Evolutionary conservation across 2,888 invertebrate genomes (phyloP).

Genomic region (Drosophila mercatorum): DNA sequence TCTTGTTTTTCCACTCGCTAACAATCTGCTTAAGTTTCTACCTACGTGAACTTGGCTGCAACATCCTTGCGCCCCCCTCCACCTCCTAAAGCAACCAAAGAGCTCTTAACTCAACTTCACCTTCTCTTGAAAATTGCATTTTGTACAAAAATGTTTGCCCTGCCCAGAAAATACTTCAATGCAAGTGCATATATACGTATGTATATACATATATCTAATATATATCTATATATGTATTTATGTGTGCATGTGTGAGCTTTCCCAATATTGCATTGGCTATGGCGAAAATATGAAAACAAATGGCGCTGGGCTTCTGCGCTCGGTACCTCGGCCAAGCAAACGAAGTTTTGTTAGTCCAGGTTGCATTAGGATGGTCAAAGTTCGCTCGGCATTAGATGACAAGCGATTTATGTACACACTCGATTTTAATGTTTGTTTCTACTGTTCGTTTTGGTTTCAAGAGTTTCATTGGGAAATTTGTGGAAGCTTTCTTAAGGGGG

Average conservation of each 20-base stretch:
- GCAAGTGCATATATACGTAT: neutral
- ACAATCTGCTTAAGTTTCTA: constrained; percentile 69
- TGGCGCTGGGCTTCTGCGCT: constrained; percentile 54
- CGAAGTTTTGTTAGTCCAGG: constrained; percentile 37
- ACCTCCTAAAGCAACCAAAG: constrained; percentile 5
- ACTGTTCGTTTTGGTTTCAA: neutral
- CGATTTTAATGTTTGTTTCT: constrained; percentile 12
- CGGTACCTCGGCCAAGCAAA: constrained; percentile 50
- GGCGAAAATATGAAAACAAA: constrained; percentile 73
- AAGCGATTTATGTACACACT: constrained; percentile 46
- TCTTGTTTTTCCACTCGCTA: constrained; percentile 41
- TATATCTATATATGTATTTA: neutral
- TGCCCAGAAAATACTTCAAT: constrained; percentile 42
- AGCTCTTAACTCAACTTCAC: constrained; percentile 61
- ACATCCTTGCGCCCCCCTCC: neutral
- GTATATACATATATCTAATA: neutral
- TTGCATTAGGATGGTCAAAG: constrained; percentile 24
- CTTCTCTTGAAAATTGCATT: constrained; percentile 73
- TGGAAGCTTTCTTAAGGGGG: no score
- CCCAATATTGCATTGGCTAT: constrained; percentile 7
- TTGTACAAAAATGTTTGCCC: constrained; percentile 65
- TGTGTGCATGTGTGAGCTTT: constrained; percentile 11
- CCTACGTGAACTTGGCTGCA: constrained; percentile 34
- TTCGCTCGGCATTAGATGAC: constrained; percentile 11
- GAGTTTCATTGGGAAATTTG: neutral